A percentile compares a stretch with the other conserved stretches of the same genome.
phyloP scores from a whole-genome alignment of 2,113 vertebrate genomes.

The Dasypus novemcinctus region DNA sequence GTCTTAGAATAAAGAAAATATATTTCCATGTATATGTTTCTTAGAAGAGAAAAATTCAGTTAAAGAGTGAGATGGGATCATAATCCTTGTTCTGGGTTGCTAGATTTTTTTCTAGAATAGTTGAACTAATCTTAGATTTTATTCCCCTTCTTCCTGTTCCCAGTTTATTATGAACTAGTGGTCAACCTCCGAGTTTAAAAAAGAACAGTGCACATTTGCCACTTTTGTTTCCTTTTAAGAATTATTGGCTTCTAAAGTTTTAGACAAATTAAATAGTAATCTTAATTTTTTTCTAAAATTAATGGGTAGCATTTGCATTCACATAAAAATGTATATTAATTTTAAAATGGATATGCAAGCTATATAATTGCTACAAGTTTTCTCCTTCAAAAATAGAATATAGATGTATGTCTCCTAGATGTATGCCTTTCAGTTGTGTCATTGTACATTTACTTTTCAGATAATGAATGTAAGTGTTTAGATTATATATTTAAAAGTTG shows the following conservation, averaged over 20 bases:
- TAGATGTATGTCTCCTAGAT: background rate
- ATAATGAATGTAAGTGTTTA: background rate
- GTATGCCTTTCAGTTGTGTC: background rate
- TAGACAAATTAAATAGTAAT: slow-evolving; percentile 20
- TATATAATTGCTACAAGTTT: background rate
- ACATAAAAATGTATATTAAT: background rate
- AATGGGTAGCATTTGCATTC: background rate
- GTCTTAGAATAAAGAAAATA: background rate
- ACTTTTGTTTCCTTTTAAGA: background rate
- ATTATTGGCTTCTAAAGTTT: slow-evolving; percentile 16
- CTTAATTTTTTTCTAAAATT: slow-evolving; percentile 37
- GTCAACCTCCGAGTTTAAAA: background rate
- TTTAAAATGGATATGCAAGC: background rate
- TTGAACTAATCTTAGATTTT: slow-evolving; percentile 29
- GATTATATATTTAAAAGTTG: background rate
- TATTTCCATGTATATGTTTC: slow-evolving; percentile 13
- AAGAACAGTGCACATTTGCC: background rate
- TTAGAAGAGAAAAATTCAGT: background rate
- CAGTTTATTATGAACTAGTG: slow-evolving; percentile 20
- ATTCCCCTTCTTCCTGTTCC: background rate
- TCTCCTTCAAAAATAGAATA: background rate
- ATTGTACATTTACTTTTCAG: background rate
- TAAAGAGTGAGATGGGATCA: background rate
- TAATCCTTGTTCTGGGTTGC: background rate
- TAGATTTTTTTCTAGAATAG: background rate